Conservation (phyloP, 2,113 vertebrate species). For the Muntiacus reevesi region DNA sequence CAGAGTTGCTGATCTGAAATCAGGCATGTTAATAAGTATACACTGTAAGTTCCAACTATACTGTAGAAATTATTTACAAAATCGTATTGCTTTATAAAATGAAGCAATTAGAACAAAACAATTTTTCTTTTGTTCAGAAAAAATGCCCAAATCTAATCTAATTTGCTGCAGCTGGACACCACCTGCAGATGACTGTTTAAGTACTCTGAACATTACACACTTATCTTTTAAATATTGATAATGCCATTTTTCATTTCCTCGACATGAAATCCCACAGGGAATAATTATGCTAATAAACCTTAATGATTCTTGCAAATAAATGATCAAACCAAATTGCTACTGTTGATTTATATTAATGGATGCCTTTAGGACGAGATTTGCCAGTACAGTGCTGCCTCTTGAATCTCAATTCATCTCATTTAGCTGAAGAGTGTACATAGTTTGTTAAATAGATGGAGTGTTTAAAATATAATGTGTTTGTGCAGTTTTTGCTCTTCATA, state of each 20-base stretch:
- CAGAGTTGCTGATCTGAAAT: slow-evolving; percentile 22
- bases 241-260: slow-evolving; percentile 86
- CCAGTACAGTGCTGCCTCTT: slow-evolving; percentile 78
- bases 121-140: slow-evolving; percentile 74
- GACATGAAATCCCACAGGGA: slow-evolving; percentile 86
- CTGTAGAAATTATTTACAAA: slow-evolving; percentile 44
- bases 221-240: slow-evolving; percentile 89
- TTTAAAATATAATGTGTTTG: slow-evolving; percentile 81
- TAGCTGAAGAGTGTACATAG: slow-evolving; percentile 80
- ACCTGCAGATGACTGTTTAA: slow-evolving; percentile 82
- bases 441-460: slow-evolving; percentile 83
- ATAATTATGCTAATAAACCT: slow-evolving; percentile 90
- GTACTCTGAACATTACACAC: slow-evolving; percentile 78
- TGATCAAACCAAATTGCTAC: slow-evolving; percentile 88
- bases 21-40: neutral
- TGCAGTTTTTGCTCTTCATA: slow-evolving; percentile 77
- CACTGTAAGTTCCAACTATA: neutral
- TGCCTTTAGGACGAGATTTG: slow-evolving; percentile 87
- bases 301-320: slow-evolving; percentile 90
- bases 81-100: slow-evolving; percentile 50
- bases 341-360: slow-evolving; percentile 90
- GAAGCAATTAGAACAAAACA: slow-evolving; percentile 64
- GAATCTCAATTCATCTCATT: slow-evolving; percentile 85
- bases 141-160: slow-evolving; percentile 75
- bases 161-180: slow-evolving; percentile 84